Percentiles rank a stretch among this genome's conserved stretches.
These are phyloP conservation scores for Hirtodrosophila cameraria DNA, from an alignment of 2,888 invertebrate species.

Conservation along the genomic window DNA sequence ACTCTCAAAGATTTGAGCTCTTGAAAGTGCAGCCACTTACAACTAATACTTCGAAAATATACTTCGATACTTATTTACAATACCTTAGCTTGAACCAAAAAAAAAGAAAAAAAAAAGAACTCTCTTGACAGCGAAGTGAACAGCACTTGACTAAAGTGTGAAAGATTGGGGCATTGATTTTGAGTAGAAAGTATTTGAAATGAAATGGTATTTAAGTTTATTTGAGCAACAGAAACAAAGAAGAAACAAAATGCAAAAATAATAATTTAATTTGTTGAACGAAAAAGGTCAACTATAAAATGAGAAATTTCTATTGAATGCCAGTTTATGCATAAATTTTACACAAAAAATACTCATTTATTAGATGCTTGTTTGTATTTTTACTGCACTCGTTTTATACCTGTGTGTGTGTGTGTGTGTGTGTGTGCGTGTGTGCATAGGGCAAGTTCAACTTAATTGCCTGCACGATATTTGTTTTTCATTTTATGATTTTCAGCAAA, in stretches of 20 bases:
- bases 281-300: too few relatives aligned
- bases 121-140: constrained; percentile 19
- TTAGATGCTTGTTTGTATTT: too few relatives aligned
- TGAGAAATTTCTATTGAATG: constrained; percentile 21
- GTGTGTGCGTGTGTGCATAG: constrained; percentile 10
- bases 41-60: too few relatives aligned
- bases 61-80: constrained; percentile 14
- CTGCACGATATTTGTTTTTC: constrained; percentile 58
- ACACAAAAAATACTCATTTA: constrained; percentile 27
- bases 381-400: constrained; percentile 5
- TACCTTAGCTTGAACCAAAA: constrained; percentile 13
- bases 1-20: constrained; percentile 6
- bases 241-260: constrained; percentile 12
- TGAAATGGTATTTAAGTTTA: neutral
- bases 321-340: constrained; percentile 32
- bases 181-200: neutral
- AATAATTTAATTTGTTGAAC: constrained; percentile 11
- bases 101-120: too few relatives aligned
- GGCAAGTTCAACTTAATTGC: constrained; percentile 56
- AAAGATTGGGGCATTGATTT: constrained; percentile 5
- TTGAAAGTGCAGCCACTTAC: constrained; percentile 27
- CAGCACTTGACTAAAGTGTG: constrained; percentile 38
- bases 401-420: neutral
- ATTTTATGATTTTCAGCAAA: constrained; percentile 51
- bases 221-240: too few relatives aligned